Evolutionary conservation across 2,797 vertebrate genomes (phyloP), one percentile per base, ranked within the genome.

Genomic region (Helostoma temminkii): DNA sequence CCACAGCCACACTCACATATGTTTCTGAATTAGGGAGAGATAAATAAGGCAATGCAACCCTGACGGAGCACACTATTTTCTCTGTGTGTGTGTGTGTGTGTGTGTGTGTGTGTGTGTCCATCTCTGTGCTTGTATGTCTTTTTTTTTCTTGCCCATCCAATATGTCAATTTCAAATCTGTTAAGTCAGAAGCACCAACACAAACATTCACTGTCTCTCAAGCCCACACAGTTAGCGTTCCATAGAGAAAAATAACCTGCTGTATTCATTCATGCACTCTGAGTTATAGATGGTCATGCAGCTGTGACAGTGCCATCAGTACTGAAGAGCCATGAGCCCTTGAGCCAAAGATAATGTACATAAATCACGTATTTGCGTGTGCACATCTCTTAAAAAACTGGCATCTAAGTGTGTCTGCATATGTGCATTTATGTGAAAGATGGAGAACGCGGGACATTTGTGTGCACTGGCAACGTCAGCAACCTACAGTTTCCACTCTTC

Each of bases 341-440:
- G 84, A 81, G 81, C 80, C 71, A 80, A 77, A 80, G 82, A 86
- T 83, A 82, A 74, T 66, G 55, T 69, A 65, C 80, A 85, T 83
- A 78, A 84, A 85, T 39, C 79, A 67, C 64, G 56, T 41, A 66
- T 70, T 28, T 74, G 41, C 67, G 75, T 71, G 68, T 53, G 62
- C 24, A 37, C 37, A 55, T 58, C 43, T 47, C 53, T 69, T 46
- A 57, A 71, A 69, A 50, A 41, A 50, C 47, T 22, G 16, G 4
- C 37, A 2, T 63, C 21, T 8, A 59, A 12, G 28, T 54, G 43
- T 58, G 6, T 54, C 39, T 71, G 46, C 59, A 34, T 57, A 15
- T 50, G 21, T n/a, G 25, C 39, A 24, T 16, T 6, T 26, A 19
- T 54, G 37, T 64, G 59, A 75, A 82, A 64, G 47, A 72, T 73